Conservation (phyloP, 2,113 vertebrate species). For the Prochilodus magdalenae region DNA sequence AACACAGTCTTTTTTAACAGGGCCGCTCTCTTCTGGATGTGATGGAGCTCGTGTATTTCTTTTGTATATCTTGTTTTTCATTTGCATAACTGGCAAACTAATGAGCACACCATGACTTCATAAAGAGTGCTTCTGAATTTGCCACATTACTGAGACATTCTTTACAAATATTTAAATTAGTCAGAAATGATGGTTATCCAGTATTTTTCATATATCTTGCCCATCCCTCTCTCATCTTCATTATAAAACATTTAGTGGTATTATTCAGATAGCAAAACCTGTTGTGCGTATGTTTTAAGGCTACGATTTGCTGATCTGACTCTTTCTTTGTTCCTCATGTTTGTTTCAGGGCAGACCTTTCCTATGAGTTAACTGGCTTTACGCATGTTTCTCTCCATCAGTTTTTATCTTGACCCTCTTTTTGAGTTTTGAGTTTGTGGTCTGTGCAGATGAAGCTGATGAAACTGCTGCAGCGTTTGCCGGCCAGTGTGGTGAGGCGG, state of each 20-base stretch:
- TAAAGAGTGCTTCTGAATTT: not conserved
- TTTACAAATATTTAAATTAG: not conserved
- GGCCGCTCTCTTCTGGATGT: not conserved
- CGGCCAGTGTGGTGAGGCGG: constrained; percentile 89
- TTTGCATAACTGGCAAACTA: not conserved
- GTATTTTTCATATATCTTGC: not conserved
- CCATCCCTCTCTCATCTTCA: not conserved
- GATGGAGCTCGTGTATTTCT: not conserved
- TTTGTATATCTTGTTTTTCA: not conserved
- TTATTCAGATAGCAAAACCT: not conserved
- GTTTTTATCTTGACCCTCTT: not conserved
- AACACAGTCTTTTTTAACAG: not conserved
- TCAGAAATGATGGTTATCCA: not conserved
- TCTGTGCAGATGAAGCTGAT: constrained; percentile 91
- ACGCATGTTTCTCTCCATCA: not conserved
- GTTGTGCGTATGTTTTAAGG: not conserved
- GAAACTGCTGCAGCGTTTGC: constrained; percentile 96
- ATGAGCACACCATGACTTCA: not conserved
- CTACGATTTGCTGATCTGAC: not conserved
- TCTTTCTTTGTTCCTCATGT: not conserved
- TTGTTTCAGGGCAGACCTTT: not conserved
- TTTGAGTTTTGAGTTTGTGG: not conserved
- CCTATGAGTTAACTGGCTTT: not conserved
- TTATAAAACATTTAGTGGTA: not conserved
- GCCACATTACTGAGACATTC: not conserved